A percentile compares a stretch with the other conserved stretches of the same genome.
Conservation (phyloP, 1,140 invertebrate species). For the Antheraea pernyi region DNA sequence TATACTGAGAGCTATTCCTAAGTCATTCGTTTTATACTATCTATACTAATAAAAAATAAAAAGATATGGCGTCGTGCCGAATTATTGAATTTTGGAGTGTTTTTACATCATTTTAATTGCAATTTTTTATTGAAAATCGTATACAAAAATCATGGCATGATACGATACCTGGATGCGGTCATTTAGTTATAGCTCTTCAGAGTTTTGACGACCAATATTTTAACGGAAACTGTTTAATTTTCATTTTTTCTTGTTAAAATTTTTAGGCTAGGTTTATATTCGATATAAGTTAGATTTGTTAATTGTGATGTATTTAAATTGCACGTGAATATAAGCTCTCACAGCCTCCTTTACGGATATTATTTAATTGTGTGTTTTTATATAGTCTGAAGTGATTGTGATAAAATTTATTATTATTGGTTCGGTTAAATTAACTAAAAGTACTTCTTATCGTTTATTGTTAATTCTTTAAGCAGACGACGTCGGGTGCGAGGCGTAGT, state of each 20-base stretch:
- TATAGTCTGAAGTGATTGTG: slow-evolving; percentile 73
- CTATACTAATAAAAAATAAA: slow-evolving; percentile 59
- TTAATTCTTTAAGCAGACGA: slow-evolving; percentile 63
- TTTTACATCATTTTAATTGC: slow-evolving; percentile 74
- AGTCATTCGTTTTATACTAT: slow-evolving; percentile 74
- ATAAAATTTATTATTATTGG: slow-evolving; percentile 61
- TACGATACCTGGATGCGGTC: slow-evolving; percentile 56
- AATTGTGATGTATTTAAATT: slow-evolving; percentile 74
- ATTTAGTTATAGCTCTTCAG: slow-evolving; percentile 78
- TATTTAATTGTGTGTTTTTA: slow-evolving; percentile 55
- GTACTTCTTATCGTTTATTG: slow-evolving; percentile 69
- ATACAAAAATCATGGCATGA: slow-evolving; percentile 73
- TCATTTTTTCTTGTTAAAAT: slow-evolving; percentile 75
- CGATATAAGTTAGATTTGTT: slow-evolving; percentile 76
- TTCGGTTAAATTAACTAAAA: slow-evolving; percentile 54
- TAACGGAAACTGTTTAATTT: slow-evolving; percentile 67
- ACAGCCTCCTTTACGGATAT: slow-evolving; percentile 62
- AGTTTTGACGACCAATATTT: slow-evolving; percentile 76
- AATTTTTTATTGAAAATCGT: slow-evolving; percentile 46
- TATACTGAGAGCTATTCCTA: slow-evolving; percentile 78
- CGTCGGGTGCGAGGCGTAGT: slow-evolving; percentile 14
- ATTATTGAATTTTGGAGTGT: slow-evolving; percentile 70
- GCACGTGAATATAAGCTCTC: slow-evolving; percentile 64
- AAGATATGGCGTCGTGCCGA: slow-evolving; percentile 62
- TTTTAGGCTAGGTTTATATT: slow-evolving; percentile 78